Evolutionary conservation across 2,113 vertebrate species (phyloP), one percentile per base, ranked within the genome.

Genomic region (Carassius auratus): DNA sequence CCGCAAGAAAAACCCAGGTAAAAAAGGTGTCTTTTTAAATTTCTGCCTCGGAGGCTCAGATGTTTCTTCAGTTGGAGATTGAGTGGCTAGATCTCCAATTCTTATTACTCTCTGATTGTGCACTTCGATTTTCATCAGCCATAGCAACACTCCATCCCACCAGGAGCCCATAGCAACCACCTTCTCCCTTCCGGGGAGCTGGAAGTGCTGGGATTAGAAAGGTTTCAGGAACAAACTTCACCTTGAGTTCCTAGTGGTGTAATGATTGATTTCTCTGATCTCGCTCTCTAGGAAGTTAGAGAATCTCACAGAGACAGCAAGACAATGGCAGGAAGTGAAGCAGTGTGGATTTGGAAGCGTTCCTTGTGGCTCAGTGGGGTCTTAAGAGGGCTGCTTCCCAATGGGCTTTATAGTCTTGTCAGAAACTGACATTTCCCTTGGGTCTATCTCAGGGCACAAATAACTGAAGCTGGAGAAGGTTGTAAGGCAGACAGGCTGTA

Each of bases 1-100:
- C 97, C 98, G 0, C 96, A 96, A 69, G 95, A 99, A 92, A 99
- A 98, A 92, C 97, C 97, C 61, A 98, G 98, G 98, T 97, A 86
- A 76, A 89, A 38, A 45, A 15, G 75, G 8, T 10, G 14, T 33
- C 75, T 57, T 5, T 79, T 30, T 30, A 76, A 55, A 76, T 33
- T 21, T 12, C 69, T 42, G 17, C 30, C 52, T 36, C 76, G 14
- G 4, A 1, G 17, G 69, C 36, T 73, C 1, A 33, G 30, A 33
- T 14, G 33, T 68, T 33, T 68, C 14, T 9, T 64, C 64, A 9
- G 76, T 61, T 2, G 17, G 76, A 76, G 74, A 61, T 19, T 68
- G 42, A 77, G 71, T 26, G 30, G 64, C 26, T 68, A 30, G 42
- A 68, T 15, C 4, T 17, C 21, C 36, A 38, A 38, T 76, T 85